phyloP scores from a whole-genome alignment of 2,113 vertebrate genomes.

The Tringa solitaria region DNA sequence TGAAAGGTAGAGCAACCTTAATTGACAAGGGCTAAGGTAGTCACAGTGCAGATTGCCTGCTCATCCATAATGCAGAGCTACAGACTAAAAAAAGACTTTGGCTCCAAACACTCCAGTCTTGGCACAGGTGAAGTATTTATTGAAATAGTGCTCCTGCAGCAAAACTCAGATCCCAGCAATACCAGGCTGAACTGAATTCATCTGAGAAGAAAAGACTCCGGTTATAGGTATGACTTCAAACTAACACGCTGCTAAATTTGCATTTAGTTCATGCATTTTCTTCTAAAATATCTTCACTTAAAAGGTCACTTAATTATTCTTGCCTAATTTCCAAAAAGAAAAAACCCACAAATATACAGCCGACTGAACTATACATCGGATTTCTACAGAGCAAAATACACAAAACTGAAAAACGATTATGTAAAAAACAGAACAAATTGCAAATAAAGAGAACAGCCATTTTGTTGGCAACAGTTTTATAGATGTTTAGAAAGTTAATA shows the following conservation, averaged over 20 bases:
- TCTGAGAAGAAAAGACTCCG: background rate
- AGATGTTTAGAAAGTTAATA: background rate
- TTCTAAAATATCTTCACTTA: background rate
- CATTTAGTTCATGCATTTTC: background rate
- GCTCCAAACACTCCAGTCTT: constrained; percentile 62
- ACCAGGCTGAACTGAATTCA: background rate
- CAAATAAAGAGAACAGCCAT: background rate
- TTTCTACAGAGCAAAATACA: background rate
- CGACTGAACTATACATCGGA: background rate
- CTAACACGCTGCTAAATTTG: background rate
- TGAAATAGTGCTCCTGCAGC: constrained; percentile 49
- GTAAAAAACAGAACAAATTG: background rate
- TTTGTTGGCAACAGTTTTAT: background rate
- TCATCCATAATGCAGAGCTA: constrained; percentile 77
- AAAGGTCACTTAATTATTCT: background rate
- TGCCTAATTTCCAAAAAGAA: background rate
- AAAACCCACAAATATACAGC: background rate
- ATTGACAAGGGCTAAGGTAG: constrained; percentile 43
- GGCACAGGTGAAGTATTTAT: constrained; percentile 65
- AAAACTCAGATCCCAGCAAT: constrained; percentile 19
- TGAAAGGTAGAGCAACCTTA: constrained; percentile 37
- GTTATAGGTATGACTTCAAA: background rate
- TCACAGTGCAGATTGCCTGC: constrained; percentile 64
- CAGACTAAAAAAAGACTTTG: constrained; percentile 66
- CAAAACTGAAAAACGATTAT: background rate